Evolutionary conservation across 2,888 invertebrate genomes (phyloP).

Genomic region (Ormia ochracea): DNA sequence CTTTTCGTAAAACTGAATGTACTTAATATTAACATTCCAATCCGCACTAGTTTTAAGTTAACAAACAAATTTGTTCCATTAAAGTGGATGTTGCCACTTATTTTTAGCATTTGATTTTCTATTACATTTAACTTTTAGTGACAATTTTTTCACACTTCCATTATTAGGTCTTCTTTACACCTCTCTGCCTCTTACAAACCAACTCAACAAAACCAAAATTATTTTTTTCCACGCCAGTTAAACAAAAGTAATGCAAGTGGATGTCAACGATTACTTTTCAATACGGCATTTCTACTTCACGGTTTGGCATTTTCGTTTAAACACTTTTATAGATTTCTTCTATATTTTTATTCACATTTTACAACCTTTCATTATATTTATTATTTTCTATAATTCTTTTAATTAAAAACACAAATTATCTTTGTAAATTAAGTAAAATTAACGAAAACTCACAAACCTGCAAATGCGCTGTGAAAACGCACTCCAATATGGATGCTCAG

Average conservation of each 20-base stretch:
- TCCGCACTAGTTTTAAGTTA: not conserved
- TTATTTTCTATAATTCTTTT: constrained; percentile 2
- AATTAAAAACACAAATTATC: constrained; percentile 28
- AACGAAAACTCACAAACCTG: constrained; percentile 63
- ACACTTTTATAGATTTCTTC: not conserved
- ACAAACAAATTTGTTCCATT: not conserved
- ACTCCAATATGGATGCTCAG: constrained; percentile 70
- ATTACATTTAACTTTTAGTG: not conserved
- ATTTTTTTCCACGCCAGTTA: constrained; percentile 41
- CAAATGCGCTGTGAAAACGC: constrained; percentile 74
- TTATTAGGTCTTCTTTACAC: not conserved
- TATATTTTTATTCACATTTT: not conserved
- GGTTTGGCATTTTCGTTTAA: not conserved
- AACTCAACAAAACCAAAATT: not conserved
- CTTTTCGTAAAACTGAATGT: not conserved
- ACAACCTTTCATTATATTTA: not conserved
- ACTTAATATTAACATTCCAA: no score
- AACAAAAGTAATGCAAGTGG: no score
- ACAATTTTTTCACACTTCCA: not conserved
- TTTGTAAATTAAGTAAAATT: constrained; percentile 41
- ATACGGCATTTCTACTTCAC: no score
- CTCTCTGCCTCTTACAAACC: constrained; percentile 24
- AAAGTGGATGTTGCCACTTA: not conserved
- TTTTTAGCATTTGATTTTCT: not conserved
- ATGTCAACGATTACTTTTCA: no score